A percentile compares a stretch with the other conserved stretches of the same genome.
phyloP scores from a whole-genome alignment of 1,140 invertebrate species.

The Scaptomyza pallida region DNA sequence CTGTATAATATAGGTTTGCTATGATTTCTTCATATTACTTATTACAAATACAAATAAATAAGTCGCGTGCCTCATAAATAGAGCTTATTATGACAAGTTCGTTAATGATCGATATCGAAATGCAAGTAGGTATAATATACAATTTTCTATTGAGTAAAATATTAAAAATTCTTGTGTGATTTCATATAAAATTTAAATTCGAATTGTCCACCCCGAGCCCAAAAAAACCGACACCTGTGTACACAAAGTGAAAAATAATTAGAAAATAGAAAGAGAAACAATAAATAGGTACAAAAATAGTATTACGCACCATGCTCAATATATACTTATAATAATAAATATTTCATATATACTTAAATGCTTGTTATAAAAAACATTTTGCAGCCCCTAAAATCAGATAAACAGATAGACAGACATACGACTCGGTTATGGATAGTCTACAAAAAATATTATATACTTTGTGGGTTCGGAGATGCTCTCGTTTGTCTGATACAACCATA shows the following conservation, averaged over 20 bases:
- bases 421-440: too few species aligned
- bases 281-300: conserved; percentile 28
- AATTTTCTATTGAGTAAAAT: conserved; percentile 59
- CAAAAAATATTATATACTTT: too few species aligned
- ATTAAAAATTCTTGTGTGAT: conserved; percentile 1
- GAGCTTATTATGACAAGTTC: conserved; percentile 72
- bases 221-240: conserved; percentile 15
- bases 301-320: conserved; percentile 17
- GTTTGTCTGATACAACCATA: too few species aligned
- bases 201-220: not conserved
- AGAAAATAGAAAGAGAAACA: conserved; percentile 43
- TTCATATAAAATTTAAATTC: conserved; percentile 37
- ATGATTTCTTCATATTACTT: conserved; percentile 33
- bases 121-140: conserved; percentile 47
- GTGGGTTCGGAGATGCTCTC: too few species aligned
- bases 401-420: not conserved
- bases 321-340: too few species aligned
- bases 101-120: conserved; percentile 38
- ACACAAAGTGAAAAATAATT: too few species aligned
- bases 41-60: conserved; percentile 27
- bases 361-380: too few species aligned
- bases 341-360: too few species aligned
- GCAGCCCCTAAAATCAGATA: too few species aligned
- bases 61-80: conserved; percentile 60
- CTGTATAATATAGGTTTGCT: too few species aligned